Base-by-base conservation (phyloP, 2,797 vertebrate genomes). In the Chelidonichthys spinosus region DNA sequence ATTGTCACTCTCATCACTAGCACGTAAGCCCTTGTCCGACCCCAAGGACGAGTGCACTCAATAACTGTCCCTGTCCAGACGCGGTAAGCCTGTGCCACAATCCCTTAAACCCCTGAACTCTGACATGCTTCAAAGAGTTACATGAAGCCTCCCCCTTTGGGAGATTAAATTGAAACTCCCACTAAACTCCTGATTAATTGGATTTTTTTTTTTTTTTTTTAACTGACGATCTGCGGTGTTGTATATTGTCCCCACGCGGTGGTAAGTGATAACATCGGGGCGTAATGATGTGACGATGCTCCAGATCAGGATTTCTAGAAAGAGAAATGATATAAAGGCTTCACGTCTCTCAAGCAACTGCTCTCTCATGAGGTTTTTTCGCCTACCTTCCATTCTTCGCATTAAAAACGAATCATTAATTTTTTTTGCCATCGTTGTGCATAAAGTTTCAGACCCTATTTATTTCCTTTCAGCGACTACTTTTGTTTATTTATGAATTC, bases 1-100 rank as follows among this genome's bases (percentile, higher is more conserved):
- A 85, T 89, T 90, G 84, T 90, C 85, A 77, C 84, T 87, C 82
- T 86, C 82, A 85, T 91, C 89, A 87, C 85, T 74, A 47, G 76
- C 87, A 84, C 86, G 70, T 90, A 93, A 91, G 92, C 90, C 90
- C 86, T 91, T 85, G 86, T 91, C 90, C 82, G 87, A 93, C 92
- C 92, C 91, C 90, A 94, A 93, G 92, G 93, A 93, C 91, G 89
- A 94, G 91, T 83, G 90, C 91, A 94, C 92, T 94, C 93, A 93
- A 94, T 94, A 93, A 91, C 90, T 92, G 92, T 94, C 91, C 87
- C 84, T 87, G 90, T 93, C 91, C 93, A 92, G 93, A 94, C 84
- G 63, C 72, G 60, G 86, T 93, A 92, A 93, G 92, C 93, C 88
- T 82, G 81, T 79, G 79, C 85, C 76, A 78, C 92, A 93, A 93